Evolutionary conservation across 2,797 vertebrate genomes (phyloP), one percentile per base, ranked within the genome.

Genomic region (Liparis tanakae): DNA sequence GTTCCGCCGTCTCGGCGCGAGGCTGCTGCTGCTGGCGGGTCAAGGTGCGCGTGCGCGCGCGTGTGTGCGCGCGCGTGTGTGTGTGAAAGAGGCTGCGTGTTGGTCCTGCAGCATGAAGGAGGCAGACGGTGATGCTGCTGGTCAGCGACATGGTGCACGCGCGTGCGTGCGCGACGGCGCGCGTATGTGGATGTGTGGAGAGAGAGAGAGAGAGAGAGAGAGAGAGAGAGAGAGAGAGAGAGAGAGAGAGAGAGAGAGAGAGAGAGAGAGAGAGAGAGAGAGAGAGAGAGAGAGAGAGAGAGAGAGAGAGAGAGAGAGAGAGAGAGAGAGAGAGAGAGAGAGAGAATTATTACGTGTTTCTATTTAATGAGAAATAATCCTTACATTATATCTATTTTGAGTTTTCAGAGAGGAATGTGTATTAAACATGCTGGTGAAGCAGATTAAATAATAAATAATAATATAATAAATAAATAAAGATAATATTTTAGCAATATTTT

Each of bases 11-110:
- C 81, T 88, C 86, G 79, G 83, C 78, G 81, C 58, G 81, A 84
- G 87, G 81, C 83, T 80, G 79, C 85, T 86, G 81, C 85, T 85
- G 87, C 75, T 86, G 87, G 78, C 87, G 85, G 87, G 81, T 90
- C 83, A 84, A 62, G 54, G 78, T 48, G 78, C 36, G 66, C 1
- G 71, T 7, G n/a, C 5, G 46, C 3, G 66, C 1, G 67, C 4
- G 78, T 46, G 81, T 22, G 65, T 2, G 71, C 5, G 20, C 4
- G 51, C 3, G 20, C 5, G 63, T 7, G 50, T 13, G 78, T 14
- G 39, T 0, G 66, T 8, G 77, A 8, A 51, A 20, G 12, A 18
- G 15, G 15, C 65, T 75, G 84, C n/a, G 68, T 70, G 69, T 67
- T 59, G 78, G 74, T 79, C 81, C 75, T 87, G 83, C 88, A 78